A percentile compares a stretch with the other conserved stretches of the same genome.
Conservation (phyloP, 2,113 vertebrate species). For the Odocoileus virginianus region DNA sequence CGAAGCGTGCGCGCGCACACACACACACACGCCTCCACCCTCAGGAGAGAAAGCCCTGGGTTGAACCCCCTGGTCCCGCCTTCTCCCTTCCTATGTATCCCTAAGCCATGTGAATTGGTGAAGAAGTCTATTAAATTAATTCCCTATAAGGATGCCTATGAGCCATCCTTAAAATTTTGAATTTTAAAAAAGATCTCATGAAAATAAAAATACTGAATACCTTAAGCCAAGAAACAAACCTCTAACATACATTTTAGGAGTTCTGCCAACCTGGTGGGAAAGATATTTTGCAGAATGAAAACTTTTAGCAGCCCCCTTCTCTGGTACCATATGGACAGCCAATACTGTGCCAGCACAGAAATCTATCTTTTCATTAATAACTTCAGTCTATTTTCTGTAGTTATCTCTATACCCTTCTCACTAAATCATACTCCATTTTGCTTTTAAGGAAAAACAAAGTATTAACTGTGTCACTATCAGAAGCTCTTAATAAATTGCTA, state of each 20-base stretch:
- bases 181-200: constrained; percentile 28
- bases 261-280: background rate
- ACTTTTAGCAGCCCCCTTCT: background rate
- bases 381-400: background rate
- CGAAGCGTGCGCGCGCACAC: accelerated
- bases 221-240: constrained; percentile 40
- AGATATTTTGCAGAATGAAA: background rate
- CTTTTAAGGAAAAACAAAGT: background rate
- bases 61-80: background rate
- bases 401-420: background rate
- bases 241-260: constrained; percentile 32
- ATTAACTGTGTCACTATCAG: background rate
- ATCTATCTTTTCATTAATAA: background rate
- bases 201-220: constrained; percentile 37
- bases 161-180: background rate
- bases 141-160: background rate
- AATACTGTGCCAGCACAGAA: background rate
- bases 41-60: background rate
- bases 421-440: background rate
- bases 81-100: background rate
- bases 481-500: background rate
- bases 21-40: no score
- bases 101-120: background rate
- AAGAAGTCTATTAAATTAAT: background rate
- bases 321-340: background rate